These are phyloP conservation scores for Eulimnadia texana DNA, from an alignment of 1,140 invertebrate genomes.

Conservation along the genomic window DNA sequence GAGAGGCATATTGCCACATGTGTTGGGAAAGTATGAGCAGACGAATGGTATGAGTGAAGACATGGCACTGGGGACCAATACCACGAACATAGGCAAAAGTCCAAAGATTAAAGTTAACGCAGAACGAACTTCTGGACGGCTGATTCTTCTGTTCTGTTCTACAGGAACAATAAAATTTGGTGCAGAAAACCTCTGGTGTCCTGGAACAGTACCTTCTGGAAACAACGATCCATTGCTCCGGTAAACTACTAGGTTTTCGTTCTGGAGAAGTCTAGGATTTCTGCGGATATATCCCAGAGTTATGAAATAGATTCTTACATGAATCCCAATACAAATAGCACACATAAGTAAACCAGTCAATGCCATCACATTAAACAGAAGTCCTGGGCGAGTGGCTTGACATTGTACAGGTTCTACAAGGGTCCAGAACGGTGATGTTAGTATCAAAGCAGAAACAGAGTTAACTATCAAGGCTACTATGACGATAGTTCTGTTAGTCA, in stretches of 20 bases:
- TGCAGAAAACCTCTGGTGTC: too few species aligned
- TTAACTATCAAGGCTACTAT: not conserved
- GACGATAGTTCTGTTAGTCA: not conserved
- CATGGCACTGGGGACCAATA: not conserved
- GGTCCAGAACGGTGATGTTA: not conserved
- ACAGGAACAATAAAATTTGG: not conserved
- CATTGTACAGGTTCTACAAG: not conserved
- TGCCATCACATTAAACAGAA: not conserved
- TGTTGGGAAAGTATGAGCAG: not conserved
- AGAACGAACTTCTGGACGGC: not conserved
- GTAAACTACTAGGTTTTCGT: not conserved
- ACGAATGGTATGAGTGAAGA: not conserved
- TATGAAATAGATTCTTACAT: not conserved
- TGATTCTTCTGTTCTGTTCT: not conserved
- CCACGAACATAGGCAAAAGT: not conserved
- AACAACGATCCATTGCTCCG: not conserved
- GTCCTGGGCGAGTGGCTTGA: not conserved
- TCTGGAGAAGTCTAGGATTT: not conserved
- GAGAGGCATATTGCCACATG: not conserved
- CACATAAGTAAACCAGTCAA: not conserved
- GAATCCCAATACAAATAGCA: not conserved
- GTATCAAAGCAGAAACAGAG: not conserved
- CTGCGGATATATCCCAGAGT: not conserved
- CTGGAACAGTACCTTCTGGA: not conserved
- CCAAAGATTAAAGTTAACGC: not conserved